A percentile compares a stretch with the other conserved stretches of the same genome.
Conservation (phyloP, 2,797 vertebrate species). For the Neoniphon sammara region DNA sequence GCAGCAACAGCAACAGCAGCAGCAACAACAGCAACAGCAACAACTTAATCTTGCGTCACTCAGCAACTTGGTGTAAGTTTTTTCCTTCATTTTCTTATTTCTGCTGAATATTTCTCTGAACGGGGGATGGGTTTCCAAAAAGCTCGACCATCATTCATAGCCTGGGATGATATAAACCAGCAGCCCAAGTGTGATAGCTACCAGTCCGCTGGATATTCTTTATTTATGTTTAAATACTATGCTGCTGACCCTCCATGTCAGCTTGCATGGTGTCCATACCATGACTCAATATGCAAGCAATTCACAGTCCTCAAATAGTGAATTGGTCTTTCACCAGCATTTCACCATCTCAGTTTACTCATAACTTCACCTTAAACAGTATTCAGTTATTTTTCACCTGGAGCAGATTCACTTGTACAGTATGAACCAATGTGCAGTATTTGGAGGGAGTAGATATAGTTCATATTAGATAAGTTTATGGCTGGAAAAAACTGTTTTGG, state of each 20-base stretch:
- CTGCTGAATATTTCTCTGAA: neutral
- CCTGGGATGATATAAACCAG: neutral
- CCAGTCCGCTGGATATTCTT: constrained; percentile 17
- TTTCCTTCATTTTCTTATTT: neutral
- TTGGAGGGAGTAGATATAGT: neutral
- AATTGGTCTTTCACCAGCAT: constrained; percentile 73
- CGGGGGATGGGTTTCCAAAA: neutral
- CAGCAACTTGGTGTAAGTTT: constrained; percentile 94
- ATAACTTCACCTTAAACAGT: constrained; percentile 65
- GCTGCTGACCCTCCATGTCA: constrained; percentile 48
- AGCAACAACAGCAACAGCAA: constrained; percentile 80
- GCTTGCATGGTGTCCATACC: constrained; percentile 76
- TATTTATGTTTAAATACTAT: constrained; percentile 29
- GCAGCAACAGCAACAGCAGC: constrained; percentile 68
- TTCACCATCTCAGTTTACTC: constrained; percentile 71
- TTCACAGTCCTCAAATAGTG: constrained; percentile 62
- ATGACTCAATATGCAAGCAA: constrained; percentile 69
- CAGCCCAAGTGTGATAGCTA: constrained; percentile 24
- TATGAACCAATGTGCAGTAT: neutral
- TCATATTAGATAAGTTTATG: no score
- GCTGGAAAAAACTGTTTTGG: neutral
- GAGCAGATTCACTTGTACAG: constrained; percentile 1
- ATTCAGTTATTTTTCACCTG: constrained; percentile 28
- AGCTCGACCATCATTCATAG: constrained; percentile 8
- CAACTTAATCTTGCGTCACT: constrained; percentile 90